Evolutionary conservation across 2,113 vertebrate genomes (phyloP), one percentile per base, ranked within the genome.

Genomic region (Gasterosteus nipponicus): DNA sequence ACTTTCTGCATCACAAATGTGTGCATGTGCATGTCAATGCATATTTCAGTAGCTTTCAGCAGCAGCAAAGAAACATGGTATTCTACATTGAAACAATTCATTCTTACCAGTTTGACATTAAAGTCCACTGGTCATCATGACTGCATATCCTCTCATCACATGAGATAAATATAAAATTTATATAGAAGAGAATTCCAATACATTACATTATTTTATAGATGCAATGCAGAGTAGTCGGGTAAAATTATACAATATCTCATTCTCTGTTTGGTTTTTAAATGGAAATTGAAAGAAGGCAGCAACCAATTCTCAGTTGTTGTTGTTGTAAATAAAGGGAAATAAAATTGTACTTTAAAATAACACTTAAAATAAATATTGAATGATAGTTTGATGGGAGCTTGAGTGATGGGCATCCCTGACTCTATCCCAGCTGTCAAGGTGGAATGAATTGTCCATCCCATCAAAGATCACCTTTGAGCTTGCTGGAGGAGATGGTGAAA

Each of bases 391-490:
- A 91, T 92, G 84, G 79, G 75, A 53, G 84, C 73, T 63, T 90
- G 91, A 93, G 78, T 90, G 91, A 94, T 91, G 89, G 78, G 66
- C 75, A 84, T 83, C 81, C 84, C 81, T 77, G 84, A 86, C 82
- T 78, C 88, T 84, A 91, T 90, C 83, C 86, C 84, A 89, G 78
- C 91, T 91, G 91, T 89, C 91, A 88, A 69, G 47, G 39, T 60
- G 87, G 81, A 92, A 93, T 90, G 91, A 93, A 93, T 88, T 91
- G 91, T 86, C 91, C 88, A 75, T 79, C 85, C 83, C 75, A 82
- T 92, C 89, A 89, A 90, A 87, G 81, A 89, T 93, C 91, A 92
- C 92, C 91, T 92, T 87, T 93, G 91, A 91, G 90, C 92, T 81
- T 64, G 19, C 75, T 71, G 73, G 73, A 68, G 75, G 80, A 87